Percentiles rank a stretch among this genome's conserved stretches.
Conservation (phyloP, 2,113 vertebrate genomes). For the Apteryx mantelli region DNA sequence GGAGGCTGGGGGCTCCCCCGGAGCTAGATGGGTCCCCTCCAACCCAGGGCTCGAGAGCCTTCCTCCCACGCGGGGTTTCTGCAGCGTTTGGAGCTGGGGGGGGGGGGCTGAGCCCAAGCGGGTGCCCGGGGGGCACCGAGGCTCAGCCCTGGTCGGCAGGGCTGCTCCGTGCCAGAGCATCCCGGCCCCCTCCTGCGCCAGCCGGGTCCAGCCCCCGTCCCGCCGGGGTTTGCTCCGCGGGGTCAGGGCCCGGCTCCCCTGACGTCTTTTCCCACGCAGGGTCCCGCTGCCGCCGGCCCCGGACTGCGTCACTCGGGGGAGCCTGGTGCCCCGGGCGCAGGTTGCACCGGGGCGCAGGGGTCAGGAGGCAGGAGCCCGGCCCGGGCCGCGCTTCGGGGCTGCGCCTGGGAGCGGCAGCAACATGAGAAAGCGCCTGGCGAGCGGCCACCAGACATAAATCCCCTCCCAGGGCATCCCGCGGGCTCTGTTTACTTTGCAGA, state of each 20-base stretch:
- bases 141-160: neutral
- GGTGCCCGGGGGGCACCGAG: neutral
- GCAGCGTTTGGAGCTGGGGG: neutral
- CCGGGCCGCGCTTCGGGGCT: neutral
- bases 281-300: neutral
- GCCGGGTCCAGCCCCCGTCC: neutral
- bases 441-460: slow-evolving; percentile 58
- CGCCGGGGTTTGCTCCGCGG: neutral
- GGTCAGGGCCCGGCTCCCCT: neutral
- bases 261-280: slow-evolving; percentile 23
- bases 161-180: too few relatives aligned
- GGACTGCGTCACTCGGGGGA: slow-evolving; percentile 62
- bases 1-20: neutral
- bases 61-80: neutral
- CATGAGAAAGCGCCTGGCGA: neutral
- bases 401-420: neutral
- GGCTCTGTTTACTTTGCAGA: neutral
- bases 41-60: accelerated
- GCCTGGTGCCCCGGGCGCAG: neutral
- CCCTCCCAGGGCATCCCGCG: neutral
- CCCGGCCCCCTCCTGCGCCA: too few relatives aligned
- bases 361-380: neutral
- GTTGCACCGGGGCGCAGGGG: neutral
- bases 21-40: accelerated
- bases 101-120: neutral